Conservation (phyloP, 1,140 invertebrate species). For the Lethocerus indicus region DNA sequence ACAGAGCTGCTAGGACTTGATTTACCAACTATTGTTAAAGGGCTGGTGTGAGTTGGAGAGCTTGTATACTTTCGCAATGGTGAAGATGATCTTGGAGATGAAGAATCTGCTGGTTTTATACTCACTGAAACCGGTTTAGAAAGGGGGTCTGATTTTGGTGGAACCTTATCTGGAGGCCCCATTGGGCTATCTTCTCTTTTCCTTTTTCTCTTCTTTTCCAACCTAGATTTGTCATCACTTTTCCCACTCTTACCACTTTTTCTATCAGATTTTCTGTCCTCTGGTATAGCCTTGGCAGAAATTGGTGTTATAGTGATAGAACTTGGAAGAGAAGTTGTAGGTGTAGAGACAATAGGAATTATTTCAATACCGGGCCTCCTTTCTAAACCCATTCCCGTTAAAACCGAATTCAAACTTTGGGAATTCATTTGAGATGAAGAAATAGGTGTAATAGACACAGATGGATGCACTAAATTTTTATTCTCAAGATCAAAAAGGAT, state of each 20-base stretch:
- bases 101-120: constrained; percentile 51
- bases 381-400: constrained; percentile 41
- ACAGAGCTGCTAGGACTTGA: constrained; percentile 37
- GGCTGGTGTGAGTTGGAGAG: constrained; percentile 42
- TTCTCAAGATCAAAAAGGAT: constrained; percentile 23
- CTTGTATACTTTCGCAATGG: constrained; percentile 49
- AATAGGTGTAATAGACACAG: constrained; percentile 64
- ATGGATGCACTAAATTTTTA: constrained; percentile 38
- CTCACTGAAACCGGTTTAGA: constrained; percentile 54
- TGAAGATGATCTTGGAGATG: constrained; percentile 37
- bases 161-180: constrained; percentile 68
- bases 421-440: constrained; percentile 25
- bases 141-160: constrained; percentile 47
- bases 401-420: constrained; percentile 38
- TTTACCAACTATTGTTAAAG: constrained; percentile 27
- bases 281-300: constrained; percentile 30
- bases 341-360: constrained; percentile 45
- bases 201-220: constrained; percentile 61
- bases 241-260: constrained; percentile 21
- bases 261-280: constrained; percentile 47
- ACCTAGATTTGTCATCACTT: constrained; percentile 35
- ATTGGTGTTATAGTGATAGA: constrained; percentile 70
- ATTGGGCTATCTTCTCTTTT: constrained; percentile 61
- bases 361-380: constrained; percentile 61
- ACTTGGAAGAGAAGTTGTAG: constrained; percentile 43